Conservation (phyloP, 37 sponge, comb jelly and placozoan species). For the Spongia lamella region DNA sequence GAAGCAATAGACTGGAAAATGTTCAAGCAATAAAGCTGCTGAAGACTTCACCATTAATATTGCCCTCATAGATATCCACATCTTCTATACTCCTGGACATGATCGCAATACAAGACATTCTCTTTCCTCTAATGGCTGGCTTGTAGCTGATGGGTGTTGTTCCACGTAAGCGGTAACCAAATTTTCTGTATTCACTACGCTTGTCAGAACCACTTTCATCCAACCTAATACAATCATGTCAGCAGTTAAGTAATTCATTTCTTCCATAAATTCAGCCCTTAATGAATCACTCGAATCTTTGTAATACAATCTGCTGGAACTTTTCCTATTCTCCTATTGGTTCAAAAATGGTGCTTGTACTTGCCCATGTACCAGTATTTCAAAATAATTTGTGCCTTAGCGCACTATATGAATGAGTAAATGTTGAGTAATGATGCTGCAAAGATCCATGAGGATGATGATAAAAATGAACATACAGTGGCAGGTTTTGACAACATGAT, state of each 20-base stretch:
- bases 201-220: constrained; percentile 39
- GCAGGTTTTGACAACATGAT: too few relatives aligned
- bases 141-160: constrained; percentile 13
- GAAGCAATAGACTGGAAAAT: too few relatives aligned
- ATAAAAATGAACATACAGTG: too few relatives aligned
- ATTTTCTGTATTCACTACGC: constrained; percentile 6
- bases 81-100: constrained; percentile 42
- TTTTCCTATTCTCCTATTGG: constrained; percentile 13
- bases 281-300: not conserved
- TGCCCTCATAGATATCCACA: constrained; percentile 15
- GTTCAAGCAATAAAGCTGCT: too few relatives aligned
- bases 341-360: constrained; percentile 13
- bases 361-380: constrained; percentile 3
- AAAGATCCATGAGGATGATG: too few relatives aligned
- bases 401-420: too few relatives aligned
- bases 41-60: too few relatives aligned
- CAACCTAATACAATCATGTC: constrained; percentile 38
- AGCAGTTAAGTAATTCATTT: constrained; percentile 11
- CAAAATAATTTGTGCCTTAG: not conserved
- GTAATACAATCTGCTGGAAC: constrained; percentile 4
- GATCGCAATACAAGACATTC: constrained; percentile 17
- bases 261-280: constrained; percentile 27
- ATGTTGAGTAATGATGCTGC: too few relatives aligned
- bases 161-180: constrained; percentile 33
- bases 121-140: not conserved